phyloP scores from a whole-genome alignment of 2,113 vertebrate genomes.

The Elaphurus davidianus region DNA sequence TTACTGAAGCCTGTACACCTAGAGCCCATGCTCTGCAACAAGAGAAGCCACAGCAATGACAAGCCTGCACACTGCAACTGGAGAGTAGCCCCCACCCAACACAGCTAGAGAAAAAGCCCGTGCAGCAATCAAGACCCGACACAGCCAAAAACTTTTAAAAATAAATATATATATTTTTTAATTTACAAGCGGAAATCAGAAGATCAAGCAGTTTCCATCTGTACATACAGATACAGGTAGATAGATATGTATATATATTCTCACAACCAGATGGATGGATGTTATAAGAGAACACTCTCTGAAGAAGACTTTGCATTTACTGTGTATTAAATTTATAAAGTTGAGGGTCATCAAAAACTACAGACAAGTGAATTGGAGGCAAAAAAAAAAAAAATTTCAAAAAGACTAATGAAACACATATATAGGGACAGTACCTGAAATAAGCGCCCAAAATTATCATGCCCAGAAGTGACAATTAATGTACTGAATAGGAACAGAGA shows the following conservation, averaged over 20 bases:
- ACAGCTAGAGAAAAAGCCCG: not conserved
- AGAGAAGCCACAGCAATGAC: not conserved
- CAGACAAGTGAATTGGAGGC: not conserved
- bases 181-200: not conserved
- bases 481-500: not conserved
- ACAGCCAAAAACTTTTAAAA: not conserved
- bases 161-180: not conserved
- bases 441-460: not conserved
- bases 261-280: not conserved
- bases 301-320: not conserved
- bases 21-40: not conserved
- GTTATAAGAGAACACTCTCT: not conserved
- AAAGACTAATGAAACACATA: not conserved
- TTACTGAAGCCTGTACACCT: not conserved
- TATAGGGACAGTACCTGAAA: not conserved
- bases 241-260: not conserved
- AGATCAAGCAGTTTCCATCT: not conserved
- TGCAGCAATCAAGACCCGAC: not conserved
- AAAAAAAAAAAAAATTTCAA: not conserved
- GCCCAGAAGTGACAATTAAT: not conserved
- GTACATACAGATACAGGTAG: not conserved
- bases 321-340: not conserved
- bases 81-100: not conserved
- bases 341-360: not conserved
- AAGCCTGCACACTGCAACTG: not conserved